Conservation (phyloP, 2,888 invertebrate species). For the Nomada fucata region DNA sequence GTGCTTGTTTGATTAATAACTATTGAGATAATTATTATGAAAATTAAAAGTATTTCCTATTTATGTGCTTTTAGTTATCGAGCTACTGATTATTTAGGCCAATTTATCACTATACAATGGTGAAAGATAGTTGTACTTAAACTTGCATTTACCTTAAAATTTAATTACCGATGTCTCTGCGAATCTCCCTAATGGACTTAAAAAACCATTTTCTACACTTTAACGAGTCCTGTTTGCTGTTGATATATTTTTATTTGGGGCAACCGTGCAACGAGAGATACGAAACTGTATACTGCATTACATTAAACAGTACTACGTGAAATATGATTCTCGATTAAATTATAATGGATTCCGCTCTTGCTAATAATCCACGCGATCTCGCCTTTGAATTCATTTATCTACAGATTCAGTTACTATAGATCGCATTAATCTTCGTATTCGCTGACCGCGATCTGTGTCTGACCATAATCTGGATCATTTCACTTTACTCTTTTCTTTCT, state of each 20-base stretch:
- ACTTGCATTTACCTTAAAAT: too few species aligned
- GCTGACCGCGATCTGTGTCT: background rate
- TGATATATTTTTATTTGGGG: background rate
- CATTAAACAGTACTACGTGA: constrained; percentile 2
- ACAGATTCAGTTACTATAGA: background rate
- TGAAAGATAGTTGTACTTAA: too few species aligned
- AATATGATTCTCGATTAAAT: constrained; percentile 23
- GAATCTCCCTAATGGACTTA: too few species aligned
- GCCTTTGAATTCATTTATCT: constrained; percentile 16
- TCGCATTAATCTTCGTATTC: background rate
- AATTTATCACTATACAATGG: too few species aligned
- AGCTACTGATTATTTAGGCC: too few species aligned
- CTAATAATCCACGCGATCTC: constrained; percentile 6
- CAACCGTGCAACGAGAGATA: background rate
- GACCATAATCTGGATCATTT: constrained; percentile 22
- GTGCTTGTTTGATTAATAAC: too few species aligned
- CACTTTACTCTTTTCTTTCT: constrained; percentile 1
- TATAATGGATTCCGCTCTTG: background rate
- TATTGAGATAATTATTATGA: too few species aligned
- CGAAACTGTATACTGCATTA: background rate
- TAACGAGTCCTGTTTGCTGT: background rate
- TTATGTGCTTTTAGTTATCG: too few species aligned
- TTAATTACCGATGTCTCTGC: background rate
- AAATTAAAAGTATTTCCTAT: too few species aligned
- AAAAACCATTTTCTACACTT: background rate